A percentile compares a stretch with the other conserved stretches of the same genome.
These are phyloP conservation scores for Anthophora plumipes DNA, from an alignment of 2,888 invertebrate genomes.

Conservation along the genomic window DNA sequence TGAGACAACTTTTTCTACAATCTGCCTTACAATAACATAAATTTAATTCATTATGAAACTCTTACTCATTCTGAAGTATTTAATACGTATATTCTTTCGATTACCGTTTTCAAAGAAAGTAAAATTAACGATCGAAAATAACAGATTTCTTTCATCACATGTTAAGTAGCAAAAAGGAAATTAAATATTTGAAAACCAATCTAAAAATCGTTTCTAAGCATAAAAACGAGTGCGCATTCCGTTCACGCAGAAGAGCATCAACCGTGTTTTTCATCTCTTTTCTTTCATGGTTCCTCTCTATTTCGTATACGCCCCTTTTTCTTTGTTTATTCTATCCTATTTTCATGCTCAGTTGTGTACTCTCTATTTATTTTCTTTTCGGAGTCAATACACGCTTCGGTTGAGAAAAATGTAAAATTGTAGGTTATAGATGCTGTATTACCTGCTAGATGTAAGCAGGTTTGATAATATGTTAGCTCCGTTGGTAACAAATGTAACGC, in stretches of 20 bases:
- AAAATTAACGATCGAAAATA: neutral
- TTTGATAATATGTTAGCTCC: neutral
- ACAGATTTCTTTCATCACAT: neutral
- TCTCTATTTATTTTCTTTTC: neutral
- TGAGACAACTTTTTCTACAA: neutral
- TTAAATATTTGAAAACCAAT: neutral
- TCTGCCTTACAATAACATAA: neutral
- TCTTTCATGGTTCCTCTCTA: neutral
- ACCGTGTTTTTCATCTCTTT: constrained; percentile 20
- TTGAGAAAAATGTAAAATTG: neutral
- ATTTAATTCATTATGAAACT: neutral
- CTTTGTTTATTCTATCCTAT: constrained; percentile 7
- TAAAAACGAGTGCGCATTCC: constrained; percentile 2
- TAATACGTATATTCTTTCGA: neutral
- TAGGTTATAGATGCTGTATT: neutral
- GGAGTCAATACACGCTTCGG: neutral
- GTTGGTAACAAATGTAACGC: neutral
- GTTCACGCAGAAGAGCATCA: constrained; percentile 27
- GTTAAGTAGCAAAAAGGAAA: neutral
- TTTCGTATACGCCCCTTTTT: constrained; percentile 9
- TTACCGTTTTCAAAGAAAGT: neutral
- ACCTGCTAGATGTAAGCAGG: neutral
- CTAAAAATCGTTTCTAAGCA: neutral
- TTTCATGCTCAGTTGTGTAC: neutral
- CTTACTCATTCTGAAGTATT: neutral